Evolutionary conservation across 2,113 vertebrate genomes (phyloP), one percentile per base, ranked within the genome.

Genomic region (Proterorhinus semilunaris): DNA sequence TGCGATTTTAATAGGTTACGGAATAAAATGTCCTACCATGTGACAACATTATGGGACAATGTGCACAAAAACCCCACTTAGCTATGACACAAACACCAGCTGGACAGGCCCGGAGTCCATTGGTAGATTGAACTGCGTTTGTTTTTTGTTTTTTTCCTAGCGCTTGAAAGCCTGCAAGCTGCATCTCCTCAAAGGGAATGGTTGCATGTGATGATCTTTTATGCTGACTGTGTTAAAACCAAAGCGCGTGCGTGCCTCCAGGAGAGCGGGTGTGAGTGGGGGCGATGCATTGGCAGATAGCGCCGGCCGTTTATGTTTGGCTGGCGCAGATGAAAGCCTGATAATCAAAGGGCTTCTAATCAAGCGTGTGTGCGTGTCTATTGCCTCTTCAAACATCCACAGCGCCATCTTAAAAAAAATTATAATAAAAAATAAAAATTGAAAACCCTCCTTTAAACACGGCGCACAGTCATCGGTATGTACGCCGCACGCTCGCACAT

Each of bases 291-390:
- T 53, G 63, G 59, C 74, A 80, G 74, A 77, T 66, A 72, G 68
- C 13, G 55, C 50, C 21, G 45, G 62, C 49, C 59, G 78, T 81
- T 70, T 81, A 72, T 84, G 72, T 82, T 69, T 66, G 68, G 83
- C 69, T 69, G 66, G 76, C 74, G 57, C 74, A 73, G 83, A 91
- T 88, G 75, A 89, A 90, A 87, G 75, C 17, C 65, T 66, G 66
- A 80, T 85, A 82, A 87, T 89, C 85, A 90, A 89, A 91, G 16
- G 76, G 69, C 87, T 91, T 36, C 27, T 92, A 81, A 89, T 88
- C 84, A 76, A 79, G 83, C 86, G 82, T 43, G 57, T n/a, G 42
- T 48, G 7, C 45, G 44, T 50, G 44, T 62, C 21, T n/a, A 58
- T 44, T 43, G 8, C 27, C 48, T 46, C 69, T 63, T 62, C 51